Evolutionary conservation across 2,797 vertebrate species (phyloP), one percentile per base, ranked within the genome.

Genomic region (Morus bassanus): DNA sequence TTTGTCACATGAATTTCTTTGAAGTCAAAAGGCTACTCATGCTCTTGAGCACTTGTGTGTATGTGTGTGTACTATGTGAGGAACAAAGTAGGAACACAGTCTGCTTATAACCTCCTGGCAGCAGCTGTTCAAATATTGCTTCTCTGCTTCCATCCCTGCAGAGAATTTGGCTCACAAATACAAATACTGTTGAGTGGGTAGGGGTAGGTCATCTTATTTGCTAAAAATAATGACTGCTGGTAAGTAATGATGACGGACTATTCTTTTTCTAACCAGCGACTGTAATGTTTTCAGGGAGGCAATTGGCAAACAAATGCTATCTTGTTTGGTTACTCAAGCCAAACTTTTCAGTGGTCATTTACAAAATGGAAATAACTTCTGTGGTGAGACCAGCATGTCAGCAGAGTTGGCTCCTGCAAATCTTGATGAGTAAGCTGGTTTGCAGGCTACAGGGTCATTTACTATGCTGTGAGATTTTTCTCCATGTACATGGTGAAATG

Each of bases 71-170:
- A 30, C 43, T 61, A 3, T 63, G 33, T 69, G 46, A 96, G 33
- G 43, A 85, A 13, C 27, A 39, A 78, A 82, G 56, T 89, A 8
- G 18, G 57, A 91, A 68, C 15, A 35, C 37, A 39, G 19, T 54
- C 65, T 92, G 54, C 61, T 91, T 91, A 67, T 69, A 86, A 89
- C 56, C 57, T 92, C 57, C 46, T 60, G 69, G 60, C 69, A 92
- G 78, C 84, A 92, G 91, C 93, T 94, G 81, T 94, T 94, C 93
- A 97, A 96, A 91, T 88, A 91, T 43, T 95, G 60, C 88, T 91
- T 78, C 68, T 89, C 63, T 17, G 6, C 78, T 83, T 92, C 73
- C 48, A 85, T 69, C 73, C 69, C 75, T 83, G 75, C 64, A 80
- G 81, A 95, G 60, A 89, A 88, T 89, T 91, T 91, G 76, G 33